Evolutionary conservation across 2,113 vertebrate species (phyloP).

Genomic region (Neodon shergylaensis): DNA sequence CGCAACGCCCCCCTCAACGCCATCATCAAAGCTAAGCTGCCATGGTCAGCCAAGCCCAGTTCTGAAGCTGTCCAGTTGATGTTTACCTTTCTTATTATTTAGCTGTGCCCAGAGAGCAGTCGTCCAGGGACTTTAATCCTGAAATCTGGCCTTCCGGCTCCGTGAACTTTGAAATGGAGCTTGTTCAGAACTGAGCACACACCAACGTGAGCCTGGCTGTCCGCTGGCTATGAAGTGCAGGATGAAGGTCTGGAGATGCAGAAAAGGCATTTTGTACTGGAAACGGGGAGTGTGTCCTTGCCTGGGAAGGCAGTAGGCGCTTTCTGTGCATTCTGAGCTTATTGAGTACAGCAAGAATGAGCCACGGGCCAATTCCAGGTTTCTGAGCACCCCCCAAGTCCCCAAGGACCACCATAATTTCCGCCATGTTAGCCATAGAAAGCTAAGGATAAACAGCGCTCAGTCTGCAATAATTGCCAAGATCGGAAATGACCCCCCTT

Average conservation of each 20-base stretch:
- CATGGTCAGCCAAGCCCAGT: neutral
- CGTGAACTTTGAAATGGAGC: neutral
- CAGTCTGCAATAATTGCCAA: accelerated
- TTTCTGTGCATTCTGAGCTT: neutral
- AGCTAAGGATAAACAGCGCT: neutral
- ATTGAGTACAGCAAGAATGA: neutral
- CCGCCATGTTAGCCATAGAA: neutral
- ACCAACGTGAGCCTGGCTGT: accelerated
- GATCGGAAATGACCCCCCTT: neutral
- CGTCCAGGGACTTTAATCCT: neutral
- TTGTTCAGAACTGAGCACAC: neutral
- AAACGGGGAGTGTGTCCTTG: accelerated
- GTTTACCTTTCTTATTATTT: neutral
- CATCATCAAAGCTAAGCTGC: neutral
- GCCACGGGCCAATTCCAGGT: neutral
- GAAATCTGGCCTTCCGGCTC: neutral
- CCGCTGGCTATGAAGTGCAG: too few relatives aligned
- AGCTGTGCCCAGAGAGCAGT: neutral
- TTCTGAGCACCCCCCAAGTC: neutral
- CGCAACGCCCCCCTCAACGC: accelerated
- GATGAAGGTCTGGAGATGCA: accelerated
- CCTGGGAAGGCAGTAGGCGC: neutral
- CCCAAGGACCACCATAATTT: neutral
- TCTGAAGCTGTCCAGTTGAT: neutral
- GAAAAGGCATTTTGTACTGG: neutral